Evolutionary conservation across 2,888 invertebrate genomes (phyloP).

Genomic region (Theristus sp.): DNA sequence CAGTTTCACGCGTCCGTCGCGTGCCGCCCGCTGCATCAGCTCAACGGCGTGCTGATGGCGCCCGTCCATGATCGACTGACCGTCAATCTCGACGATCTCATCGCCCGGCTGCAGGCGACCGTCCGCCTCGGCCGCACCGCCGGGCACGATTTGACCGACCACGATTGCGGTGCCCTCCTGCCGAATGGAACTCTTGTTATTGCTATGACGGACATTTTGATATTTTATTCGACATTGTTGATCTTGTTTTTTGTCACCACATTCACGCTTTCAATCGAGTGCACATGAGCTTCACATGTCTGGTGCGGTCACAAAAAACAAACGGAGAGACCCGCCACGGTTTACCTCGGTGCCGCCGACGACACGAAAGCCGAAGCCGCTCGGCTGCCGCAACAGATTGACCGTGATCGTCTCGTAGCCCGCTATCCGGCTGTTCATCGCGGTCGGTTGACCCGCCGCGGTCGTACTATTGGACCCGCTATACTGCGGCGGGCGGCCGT

Average conservation of each 20-base stretch:
- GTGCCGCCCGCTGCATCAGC: conserved; percentile 68
- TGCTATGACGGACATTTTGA: too few species aligned
- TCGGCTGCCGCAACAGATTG: conserved; percentile 65
- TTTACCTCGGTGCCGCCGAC: conserved; percentile 96
- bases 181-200: too few species aligned
- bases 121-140: conserved; percentile 79
- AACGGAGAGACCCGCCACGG: too few species aligned
- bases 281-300: too few species aligned
- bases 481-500: conserved; percentile 9
- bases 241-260: too few species aligned
- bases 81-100: conserved; percentile 81
- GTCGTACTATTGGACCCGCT: too few species aligned
- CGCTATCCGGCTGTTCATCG: not conserved
- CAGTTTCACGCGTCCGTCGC: conserved; percentile 63
- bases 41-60: conserved; percentile 84
- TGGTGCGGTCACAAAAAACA: too few species aligned
- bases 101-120: conserved; percentile 76
- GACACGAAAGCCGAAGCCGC: conserved; percentile 91
- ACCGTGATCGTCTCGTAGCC: conserved; percentile 49
- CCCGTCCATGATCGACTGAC: conserved; percentile 43
- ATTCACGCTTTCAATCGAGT: too few species aligned
- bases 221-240: too few species aligned
- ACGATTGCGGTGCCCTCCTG: conserved; percentile 43
- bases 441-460: conserved; percentile 5
- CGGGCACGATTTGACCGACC: conserved; percentile 86